Evolutionary conservation across 2,888 invertebrate genomes (phyloP).

Genomic region (Cosmopolites sordidus): DNA sequence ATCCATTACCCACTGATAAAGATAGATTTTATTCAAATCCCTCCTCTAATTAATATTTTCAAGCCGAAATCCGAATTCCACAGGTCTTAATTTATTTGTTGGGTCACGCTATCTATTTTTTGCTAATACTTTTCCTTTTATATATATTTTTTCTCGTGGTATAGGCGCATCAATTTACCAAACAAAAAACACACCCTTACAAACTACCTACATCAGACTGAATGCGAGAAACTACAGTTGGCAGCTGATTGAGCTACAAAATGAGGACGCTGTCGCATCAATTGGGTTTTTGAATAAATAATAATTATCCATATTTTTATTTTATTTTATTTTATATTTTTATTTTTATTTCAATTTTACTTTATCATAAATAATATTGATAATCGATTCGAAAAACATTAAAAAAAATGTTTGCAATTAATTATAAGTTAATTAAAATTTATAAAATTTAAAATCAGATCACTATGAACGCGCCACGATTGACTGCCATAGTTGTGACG

Average conservation of each 20-base stretch:
- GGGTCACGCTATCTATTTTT: background rate
- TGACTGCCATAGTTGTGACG: too few relatives aligned
- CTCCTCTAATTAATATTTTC: background rate
- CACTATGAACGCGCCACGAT: too few relatives aligned
- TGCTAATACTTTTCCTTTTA: background rate
- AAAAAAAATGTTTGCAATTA: too few relatives aligned
- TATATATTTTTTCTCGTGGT: background rate
- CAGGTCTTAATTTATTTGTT: conserved; percentile 1
- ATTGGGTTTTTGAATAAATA: too few relatives aligned
- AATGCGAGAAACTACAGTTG: conserved; percentile 2
- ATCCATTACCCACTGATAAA: background rate
- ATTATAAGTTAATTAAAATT: too few relatives aligned
- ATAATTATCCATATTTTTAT: too few relatives aligned
- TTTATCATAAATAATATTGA: too few relatives aligned
- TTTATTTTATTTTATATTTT: too few relatives aligned
- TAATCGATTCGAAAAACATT: too few relatives aligned
- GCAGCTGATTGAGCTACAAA: background rate
- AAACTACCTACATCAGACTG: conserved; percentile 1
- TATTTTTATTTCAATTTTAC: too few relatives aligned
- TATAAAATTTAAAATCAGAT: too few relatives aligned
- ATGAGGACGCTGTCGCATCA: background rate
- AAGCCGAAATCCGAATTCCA: background rate
- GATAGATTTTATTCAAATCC: background rate
- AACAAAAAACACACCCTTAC: conserved; percentile 1
- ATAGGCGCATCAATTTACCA: background rate